Conservation (phyloP, 2,113 vertebrate genomes). For the Gorsachius goisagi region DNA sequence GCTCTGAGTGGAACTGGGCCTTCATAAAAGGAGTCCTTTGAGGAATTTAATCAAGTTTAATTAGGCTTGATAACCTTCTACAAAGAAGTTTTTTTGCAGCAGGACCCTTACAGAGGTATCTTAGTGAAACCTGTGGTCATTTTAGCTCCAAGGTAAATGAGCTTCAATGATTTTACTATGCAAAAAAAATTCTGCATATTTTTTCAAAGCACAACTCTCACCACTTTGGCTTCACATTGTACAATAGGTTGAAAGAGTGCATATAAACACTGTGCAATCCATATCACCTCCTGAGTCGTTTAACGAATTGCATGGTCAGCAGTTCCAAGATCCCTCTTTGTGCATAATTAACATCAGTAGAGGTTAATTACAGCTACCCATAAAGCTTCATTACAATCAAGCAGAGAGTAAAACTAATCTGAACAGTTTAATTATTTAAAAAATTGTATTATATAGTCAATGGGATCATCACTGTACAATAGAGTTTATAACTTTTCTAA, state of each 20-base stretch:
- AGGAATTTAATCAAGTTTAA: neutral
- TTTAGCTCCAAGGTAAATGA: neutral
- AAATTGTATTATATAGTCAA: slow-evolving; percentile 1
- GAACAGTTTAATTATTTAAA: slow-evolving; percentile 43
- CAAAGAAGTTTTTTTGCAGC: neutral
- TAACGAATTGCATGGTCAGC: slow-evolving; percentile 39
- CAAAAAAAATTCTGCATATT: neutral
- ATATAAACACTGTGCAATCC: neutral
- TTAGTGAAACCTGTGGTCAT: neutral
- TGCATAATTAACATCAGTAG: slow-evolving; percentile 54
- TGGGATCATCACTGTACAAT: neutral
- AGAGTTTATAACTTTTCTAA: neutral
- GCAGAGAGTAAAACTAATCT: slow-evolving; percentile 26
- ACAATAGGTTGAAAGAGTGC: neutral
- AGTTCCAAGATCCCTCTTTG: slow-evolving; percentile 21
- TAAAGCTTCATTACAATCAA: slow-evolving; percentile 47
- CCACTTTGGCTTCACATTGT: neutral
- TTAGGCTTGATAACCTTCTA: neutral
- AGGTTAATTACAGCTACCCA: slow-evolving; percentile 67
- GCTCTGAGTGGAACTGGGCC: neutral
- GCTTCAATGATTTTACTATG: neutral
- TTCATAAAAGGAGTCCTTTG: neutral
- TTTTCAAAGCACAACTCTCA: neutral
- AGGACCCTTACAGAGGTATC: neutral
- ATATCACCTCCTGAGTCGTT: neutral